A percentile compares a stretch with the other conserved stretches of the same genome.
Conservation (phyloP, 2,113 vertebrate species). For the Cettia cetti region DNA sequence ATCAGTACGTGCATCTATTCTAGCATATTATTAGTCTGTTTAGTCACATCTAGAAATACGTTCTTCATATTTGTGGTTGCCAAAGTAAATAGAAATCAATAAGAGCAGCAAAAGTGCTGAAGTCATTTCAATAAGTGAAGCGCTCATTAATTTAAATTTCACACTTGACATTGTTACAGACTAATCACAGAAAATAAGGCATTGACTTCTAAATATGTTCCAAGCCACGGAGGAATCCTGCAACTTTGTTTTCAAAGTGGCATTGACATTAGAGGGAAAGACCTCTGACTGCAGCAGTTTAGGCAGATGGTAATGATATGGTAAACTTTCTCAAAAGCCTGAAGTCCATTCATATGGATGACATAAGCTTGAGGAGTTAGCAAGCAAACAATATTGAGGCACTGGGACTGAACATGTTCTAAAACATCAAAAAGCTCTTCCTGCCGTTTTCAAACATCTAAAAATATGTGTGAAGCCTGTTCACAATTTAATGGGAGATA, state of each 20-base stretch:
- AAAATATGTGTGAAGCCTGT: conserved; percentile 75
- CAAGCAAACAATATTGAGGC: conserved; percentile 12
- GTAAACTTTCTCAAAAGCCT: conserved; percentile 23
- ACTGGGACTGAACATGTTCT: conserved; percentile 34
- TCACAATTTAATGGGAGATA: conserved; percentile 76
- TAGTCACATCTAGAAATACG: conserved; percentile 61
- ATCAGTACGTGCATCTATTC: conserved; percentile 28
- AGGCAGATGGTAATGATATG: conserved; percentile 29
- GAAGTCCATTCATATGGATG: conserved; percentile 52
- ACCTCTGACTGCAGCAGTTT: conserved; percentile 52
- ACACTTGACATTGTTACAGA: conserved; percentile 69
- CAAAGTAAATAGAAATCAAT: conserved; percentile 79
- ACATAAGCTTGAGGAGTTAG: conserved; percentile 38
- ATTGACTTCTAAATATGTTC: conserved; percentile 63
- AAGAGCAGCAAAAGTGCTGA: conserved; percentile 70
- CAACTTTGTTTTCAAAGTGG: conserved; percentile 63
- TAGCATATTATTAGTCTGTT: conserved; percentile 45
- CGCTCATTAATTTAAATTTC: conserved; percentile 76
- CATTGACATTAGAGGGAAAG: conserved; percentile 45
- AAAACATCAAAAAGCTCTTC: conserved; percentile 75
- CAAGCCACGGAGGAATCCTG: conserved; percentile 3
- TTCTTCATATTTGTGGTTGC: conserved; percentile 65
- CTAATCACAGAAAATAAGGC: conserved; percentile 61
- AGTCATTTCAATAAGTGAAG: conserved; percentile 72
- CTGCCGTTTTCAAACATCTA: conserved; percentile 71